Evolutionary conservation across 1,140 invertebrate species (phyloP).

Genomic region (Aphidius gifuensis): DNA sequence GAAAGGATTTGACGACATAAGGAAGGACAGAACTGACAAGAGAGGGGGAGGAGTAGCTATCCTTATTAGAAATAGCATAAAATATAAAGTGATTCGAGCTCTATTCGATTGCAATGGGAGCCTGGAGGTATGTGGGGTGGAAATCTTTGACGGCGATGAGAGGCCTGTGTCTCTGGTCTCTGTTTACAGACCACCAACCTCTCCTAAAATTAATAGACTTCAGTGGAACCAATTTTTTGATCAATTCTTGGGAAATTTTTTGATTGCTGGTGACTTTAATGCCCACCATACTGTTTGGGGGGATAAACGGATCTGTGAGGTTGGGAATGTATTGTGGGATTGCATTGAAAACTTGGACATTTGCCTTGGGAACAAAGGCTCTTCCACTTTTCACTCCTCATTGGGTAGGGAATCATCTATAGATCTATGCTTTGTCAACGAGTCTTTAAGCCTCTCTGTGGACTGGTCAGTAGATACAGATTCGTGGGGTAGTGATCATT

Average conservation of each 20-base stretch:
- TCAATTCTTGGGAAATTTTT: slow-evolving; percentile 4
- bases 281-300: slow-evolving; percentile 17
- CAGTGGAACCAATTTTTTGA: slow-evolving; percentile 14
- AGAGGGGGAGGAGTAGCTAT: slow-evolving; percentile 28
- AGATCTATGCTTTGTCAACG: slow-evolving; percentile 11
- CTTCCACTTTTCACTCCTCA: not conserved
- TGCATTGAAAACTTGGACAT: not conserved
- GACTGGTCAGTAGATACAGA: slow-evolving; percentile 9
- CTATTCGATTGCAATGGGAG: slow-evolving; percentile 20
- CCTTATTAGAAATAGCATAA: slow-evolving; percentile 23
- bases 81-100: slow-evolving; percentile 17
- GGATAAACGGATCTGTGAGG: not conserved
- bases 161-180: slow-evolving; percentile 7
- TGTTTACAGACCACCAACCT: slow-evolving; percentile 20
- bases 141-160: not conserved
- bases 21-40: slow-evolving; percentile 22
- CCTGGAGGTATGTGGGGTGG: slow-evolving; percentile 19
- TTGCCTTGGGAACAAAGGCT: slow-evolving; percentile 7
- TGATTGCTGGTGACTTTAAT: slow-evolving; percentile 14
- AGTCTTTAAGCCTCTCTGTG: not conserved
- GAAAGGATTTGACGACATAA: slow-evolving; percentile 22
- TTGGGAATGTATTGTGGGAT: not conserved
- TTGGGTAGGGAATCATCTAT: slow-evolving; percentile 7
- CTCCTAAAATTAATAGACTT: not conserved
- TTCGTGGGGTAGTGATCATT: slow-evolving; percentile 20